Evolutionary conservation across 2,797 vertebrate genomes (phyloP), one percentile per base, ranked within the genome.

Genomic region (Gymnocypris eckloni): DNA sequence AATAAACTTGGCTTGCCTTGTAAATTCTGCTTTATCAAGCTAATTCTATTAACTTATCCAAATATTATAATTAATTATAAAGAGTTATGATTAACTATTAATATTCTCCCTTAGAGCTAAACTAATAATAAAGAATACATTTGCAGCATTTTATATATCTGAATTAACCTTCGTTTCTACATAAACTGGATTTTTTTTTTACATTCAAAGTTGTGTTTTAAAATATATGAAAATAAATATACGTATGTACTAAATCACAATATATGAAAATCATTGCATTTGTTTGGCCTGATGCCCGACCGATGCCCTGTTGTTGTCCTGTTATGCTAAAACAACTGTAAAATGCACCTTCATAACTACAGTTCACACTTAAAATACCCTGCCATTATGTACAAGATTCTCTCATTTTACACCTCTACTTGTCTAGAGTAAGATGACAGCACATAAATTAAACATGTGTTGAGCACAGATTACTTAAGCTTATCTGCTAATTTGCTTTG

Each of bases 351-450:
- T 88, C 83, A 91, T 88, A 89, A 91, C 89, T 90, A 93, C 82
- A 91, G 88, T 92, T 95, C 93, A 94, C 94, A 93, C 92, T 93
- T 94, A 94, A 94, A 94, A 92, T 91, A 93, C 83, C 87, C 83
- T 93, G 28, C 28, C 28, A 28, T 28, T 28, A 28, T 28, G 93
- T 92, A 93, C 91, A 90, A 91, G 91, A 90, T 88, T 91, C 79
- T 92, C 91, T 92, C 93, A 5, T 82, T 90, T 86, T 89, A 90
- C 88, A 70, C 88, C 66, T 89, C 91, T 92, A 94, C 91, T 92
- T 91, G 91, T 90, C 92, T 91, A 88, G 88, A 89, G 41, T 70
- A 12, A 90, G 91, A 91, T 43, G 92, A 93, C 92, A 91, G 93
- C 93, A 92, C 92, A 93, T 94, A 90, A 67, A 92, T 89, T 86